A percentile compares a stretch with the other conserved stretches of the same genome.
phyloP scores from a whole-genome alignment of 2,888 invertebrate species.

The Heliconius cydno region DNA sequence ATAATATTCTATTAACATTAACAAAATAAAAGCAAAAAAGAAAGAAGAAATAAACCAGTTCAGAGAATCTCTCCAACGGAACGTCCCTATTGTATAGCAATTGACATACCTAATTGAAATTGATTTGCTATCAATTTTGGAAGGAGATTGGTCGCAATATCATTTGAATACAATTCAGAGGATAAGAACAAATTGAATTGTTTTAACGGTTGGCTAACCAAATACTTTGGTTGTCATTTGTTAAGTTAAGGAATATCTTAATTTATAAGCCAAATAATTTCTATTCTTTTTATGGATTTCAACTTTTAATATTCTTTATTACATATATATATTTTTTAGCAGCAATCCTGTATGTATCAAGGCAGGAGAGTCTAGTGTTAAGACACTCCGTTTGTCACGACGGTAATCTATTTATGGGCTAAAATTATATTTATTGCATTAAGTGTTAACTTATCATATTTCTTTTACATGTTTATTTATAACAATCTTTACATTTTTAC shows the following conservation, averaged over 20 bases:
- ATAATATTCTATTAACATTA: not conserved
- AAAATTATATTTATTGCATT: no score
- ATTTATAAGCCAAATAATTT: not conserved
- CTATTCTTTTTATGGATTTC: not conserved
- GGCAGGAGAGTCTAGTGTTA: not conserved
- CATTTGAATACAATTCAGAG: constrained; percentile 8
- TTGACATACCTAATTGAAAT: not conserved
- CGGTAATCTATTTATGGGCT: no score
- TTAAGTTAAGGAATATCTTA: not conserved
- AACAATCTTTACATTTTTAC: not conserved
- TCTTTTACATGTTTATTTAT: not conserved
- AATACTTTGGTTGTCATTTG: not conserved
- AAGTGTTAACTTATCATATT: not conserved
- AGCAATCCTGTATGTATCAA: not conserved
- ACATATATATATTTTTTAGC: no score
- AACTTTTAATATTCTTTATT: no score
- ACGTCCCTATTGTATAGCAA: not conserved
- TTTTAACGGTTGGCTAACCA: constrained; percentile 10
- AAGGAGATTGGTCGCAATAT: not conserved
- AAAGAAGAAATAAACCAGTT: not conserved
- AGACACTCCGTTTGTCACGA: not conserved
- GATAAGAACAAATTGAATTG: constrained; percentile 6
- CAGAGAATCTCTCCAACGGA: not conserved
- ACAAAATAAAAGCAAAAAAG: not conserved
- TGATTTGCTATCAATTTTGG: not conserved